Evolutionary conservation across 2,113 vertebrate genomes (phyloP).

Genomic region (Myrmecobius fasciatus): DNA sequence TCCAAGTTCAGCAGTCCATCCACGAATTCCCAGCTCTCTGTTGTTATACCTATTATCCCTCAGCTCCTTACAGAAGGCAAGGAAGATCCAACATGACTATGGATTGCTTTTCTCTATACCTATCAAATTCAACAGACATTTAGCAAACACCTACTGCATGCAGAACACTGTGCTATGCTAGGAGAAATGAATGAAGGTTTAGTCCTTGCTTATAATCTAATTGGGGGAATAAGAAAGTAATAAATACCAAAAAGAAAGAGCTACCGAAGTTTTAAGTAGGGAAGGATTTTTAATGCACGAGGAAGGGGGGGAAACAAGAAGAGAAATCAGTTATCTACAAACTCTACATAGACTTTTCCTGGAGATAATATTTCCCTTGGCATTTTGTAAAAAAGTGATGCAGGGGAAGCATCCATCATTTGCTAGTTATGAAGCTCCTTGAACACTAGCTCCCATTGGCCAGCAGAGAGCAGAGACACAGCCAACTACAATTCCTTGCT

Average conservation of each 20-base stretch:
- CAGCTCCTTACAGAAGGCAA: not conserved
- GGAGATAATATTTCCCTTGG: not conserved
- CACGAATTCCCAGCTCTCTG: not conserved
- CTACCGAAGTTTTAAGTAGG: not conserved
- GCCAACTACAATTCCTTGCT: constrained; percentile 26
- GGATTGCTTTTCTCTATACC: not conserved
- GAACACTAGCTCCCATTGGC: not conserved
- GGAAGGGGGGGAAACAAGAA: not conserved
- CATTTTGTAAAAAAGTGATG: not conserved
- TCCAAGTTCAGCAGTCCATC: not conserved
- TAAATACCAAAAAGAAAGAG: not conserved
- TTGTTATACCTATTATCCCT: not conserved
- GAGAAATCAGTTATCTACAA: not conserved
- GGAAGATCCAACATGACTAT: not conserved
- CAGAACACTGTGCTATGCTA: not conserved
- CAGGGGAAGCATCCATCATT: not conserved
- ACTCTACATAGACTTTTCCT: not conserved
- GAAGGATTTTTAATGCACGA: not conserved
- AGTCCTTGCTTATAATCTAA: not conserved
- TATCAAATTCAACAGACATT: not conserved
- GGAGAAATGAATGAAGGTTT: not conserved
- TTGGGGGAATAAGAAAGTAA: not conserved
- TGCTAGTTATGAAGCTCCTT: not conserved
- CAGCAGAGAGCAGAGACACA: not conserved
- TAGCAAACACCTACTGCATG: not conserved